These are phyloP conservation scores for Stegana nigrithorax DNA, from an alignment of 2,888 invertebrate genomes.

Conservation along the genomic window DNA sequence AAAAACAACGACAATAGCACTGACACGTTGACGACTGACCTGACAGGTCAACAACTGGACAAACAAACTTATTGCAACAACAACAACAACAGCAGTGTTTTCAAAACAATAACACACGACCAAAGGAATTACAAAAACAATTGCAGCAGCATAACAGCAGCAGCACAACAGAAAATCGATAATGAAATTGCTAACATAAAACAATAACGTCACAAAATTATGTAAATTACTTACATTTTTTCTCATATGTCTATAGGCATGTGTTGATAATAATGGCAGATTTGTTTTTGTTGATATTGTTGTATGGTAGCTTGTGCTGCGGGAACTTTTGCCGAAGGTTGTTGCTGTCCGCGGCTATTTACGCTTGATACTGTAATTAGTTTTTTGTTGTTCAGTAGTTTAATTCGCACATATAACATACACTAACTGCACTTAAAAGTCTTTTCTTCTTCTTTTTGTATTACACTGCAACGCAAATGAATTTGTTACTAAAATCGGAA, in stretches of 20 bases:
- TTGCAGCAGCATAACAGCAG: background rate
- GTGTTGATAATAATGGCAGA: background rate
- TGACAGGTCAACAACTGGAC: background rate
- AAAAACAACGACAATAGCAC: conserved; percentile 35
- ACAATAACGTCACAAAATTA: background rate
- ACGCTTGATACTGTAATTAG: too few species aligned
- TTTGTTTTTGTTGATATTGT: background rate
- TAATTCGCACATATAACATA: too few species aligned
- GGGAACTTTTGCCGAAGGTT: too few species aligned
- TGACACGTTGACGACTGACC: conserved; percentile 27
- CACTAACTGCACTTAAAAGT: too few species aligned
- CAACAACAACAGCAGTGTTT: background rate
- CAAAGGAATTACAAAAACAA: background rate
- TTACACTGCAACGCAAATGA: too few species aligned
- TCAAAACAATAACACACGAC: background rate
- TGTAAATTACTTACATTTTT: conserved; percentile 8
- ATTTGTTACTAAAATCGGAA: too few species aligned
- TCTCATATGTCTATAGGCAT: too few species aligned
- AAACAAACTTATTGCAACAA: background rate
- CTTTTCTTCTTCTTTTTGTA: too few species aligned
- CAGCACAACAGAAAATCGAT: conserved; percentile 11
- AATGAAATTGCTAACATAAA: background rate
- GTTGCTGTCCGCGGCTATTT: background rate
- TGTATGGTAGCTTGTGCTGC: too few species aligned
- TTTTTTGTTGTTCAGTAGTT: too few species aligned